Conservation (phyloP, 2,888 invertebrate genomes). For the Galerucella pusilla region DNA sequence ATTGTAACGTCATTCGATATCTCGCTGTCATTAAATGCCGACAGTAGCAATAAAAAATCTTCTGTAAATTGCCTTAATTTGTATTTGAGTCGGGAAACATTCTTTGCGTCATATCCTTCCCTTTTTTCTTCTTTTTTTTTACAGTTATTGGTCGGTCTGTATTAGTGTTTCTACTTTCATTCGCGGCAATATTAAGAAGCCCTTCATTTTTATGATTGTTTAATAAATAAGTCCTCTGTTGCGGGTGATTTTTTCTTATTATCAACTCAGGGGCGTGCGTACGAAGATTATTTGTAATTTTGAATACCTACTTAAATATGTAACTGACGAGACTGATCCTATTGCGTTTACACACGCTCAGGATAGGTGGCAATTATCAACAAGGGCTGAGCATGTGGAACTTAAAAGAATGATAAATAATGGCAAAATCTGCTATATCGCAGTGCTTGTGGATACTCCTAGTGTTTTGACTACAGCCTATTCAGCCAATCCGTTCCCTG, state of each 20-base stretch:
- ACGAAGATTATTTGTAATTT: not conserved
- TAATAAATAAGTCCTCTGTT: conserved; percentile 41
- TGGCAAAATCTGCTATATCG: too few relatives aligned
- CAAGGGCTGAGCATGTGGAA: too few relatives aligned
- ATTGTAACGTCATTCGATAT: conserved; percentile 22
- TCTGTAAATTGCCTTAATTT: conserved; percentile 28
- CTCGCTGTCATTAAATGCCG: conserved; percentile 16
- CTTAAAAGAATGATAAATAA: too few relatives aligned
- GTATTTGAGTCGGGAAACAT: conserved; percentile 18
- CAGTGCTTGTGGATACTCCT: too few relatives aligned
- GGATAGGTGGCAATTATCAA: too few relatives aligned
- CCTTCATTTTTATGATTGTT: conserved; percentile 40
- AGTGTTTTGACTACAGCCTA: too few relatives aligned
- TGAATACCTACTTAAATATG: too few relatives aligned
- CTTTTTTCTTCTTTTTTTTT: conserved; percentile 11
- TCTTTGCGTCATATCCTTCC: not conserved
- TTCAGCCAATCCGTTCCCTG: too few relatives aligned
- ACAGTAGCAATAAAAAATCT: conserved; percentile 23
- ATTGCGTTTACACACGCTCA: too few relatives aligned
- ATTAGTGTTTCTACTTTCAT: conserved; percentile 36
- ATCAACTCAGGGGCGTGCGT: not conserved
- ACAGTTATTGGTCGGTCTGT: conserved; percentile 27
- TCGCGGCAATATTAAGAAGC: conserved; percentile 33
- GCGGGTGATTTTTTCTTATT: conserved; percentile 22
- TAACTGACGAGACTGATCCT: too few relatives aligned